These are phyloP conservation scores for Elysia crispata DNA, from an alignment of 2,888 invertebrate genomes.

Conservation along the genomic window DNA sequence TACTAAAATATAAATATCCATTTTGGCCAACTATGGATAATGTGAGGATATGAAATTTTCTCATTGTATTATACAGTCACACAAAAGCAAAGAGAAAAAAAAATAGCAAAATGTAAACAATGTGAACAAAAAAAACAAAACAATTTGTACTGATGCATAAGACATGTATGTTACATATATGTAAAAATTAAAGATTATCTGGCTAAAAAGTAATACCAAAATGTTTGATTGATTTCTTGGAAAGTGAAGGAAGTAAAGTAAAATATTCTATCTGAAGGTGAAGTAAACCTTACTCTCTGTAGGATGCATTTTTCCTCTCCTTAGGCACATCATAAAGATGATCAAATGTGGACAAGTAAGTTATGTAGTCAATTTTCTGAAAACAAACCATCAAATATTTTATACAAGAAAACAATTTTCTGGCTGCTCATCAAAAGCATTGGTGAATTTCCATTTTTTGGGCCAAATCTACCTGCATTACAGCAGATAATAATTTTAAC, in stretches of 20 bases:
- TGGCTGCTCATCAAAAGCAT: neutral
- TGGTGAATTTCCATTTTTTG: neutral
- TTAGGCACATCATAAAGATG: constrained; percentile 95
- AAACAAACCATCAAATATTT: neutral
- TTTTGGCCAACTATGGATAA: no score
- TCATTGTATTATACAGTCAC: no score
- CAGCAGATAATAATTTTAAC: no score
- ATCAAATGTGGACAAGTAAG: constrained; percentile 94
- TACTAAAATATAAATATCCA: no score
- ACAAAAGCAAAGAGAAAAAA: no score
- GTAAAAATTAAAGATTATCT: no score
- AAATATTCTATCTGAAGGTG: constrained; percentile 84
- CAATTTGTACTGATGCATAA: no score
- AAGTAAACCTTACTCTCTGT: constrained; percentile 84
- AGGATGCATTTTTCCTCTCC: constrained; percentile 81
- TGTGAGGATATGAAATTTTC: no score
- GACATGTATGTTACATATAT: no score
- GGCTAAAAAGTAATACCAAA: neutral
- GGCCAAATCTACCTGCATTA: neutral
- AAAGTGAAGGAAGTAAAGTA: neutral
- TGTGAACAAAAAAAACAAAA: no score
- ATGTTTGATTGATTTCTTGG: neutral
- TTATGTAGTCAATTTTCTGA: constrained; percentile 90
- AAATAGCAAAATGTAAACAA: no score
- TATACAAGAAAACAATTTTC: no score